Conservation (phyloP, 1,140 invertebrate genomes). For the Bombus terrestris region DNA sequence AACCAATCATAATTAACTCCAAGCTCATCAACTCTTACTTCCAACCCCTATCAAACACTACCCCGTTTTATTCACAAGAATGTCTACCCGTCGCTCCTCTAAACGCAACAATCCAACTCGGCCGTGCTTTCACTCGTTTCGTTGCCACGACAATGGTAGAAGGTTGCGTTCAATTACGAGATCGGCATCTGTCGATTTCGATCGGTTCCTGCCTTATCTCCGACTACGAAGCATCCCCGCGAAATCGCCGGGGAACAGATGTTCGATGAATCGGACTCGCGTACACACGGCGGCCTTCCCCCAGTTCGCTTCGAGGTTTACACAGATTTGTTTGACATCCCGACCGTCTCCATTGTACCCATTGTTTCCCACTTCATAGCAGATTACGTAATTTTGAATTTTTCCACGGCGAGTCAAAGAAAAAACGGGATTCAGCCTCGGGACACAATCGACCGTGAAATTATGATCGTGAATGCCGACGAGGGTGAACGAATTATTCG, state of each 20-base stretch:
- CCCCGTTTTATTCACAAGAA: no score
- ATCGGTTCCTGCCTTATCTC: constrained; percentile 34
- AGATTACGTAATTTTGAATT: constrained; percentile 75
- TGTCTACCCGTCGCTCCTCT: neutral
- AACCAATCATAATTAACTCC: no score
- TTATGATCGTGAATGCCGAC: constrained; percentile 12
- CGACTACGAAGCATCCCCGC: constrained; percentile 42
- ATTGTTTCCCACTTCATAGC: constrained; percentile 72
- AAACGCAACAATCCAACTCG: neutral
- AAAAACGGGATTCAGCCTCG: constrained; percentile 4
- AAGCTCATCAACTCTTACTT: no score
- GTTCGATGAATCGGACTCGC: constrained; percentile 68
- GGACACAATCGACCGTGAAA: constrained; percentile 30
- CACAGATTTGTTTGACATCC: constrained; percentile 78
- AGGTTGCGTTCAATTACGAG: neutral
- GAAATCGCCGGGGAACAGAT: constrained; percentile 73
- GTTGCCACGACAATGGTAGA: neutral
- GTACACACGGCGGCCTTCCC: constrained; percentile 10
- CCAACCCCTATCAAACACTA: no score
- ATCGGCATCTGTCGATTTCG: constrained; percentile 68
- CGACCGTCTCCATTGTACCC: constrained; percentile 69
- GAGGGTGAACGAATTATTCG: neutral
- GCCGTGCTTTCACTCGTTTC: neutral
- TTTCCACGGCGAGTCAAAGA: constrained; percentile 37
- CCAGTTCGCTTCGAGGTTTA: constrained; percentile 36